Evolutionary conservation across 2,797 vertebrate genomes (phyloP).

Genomic region (Hemibagrus guttatus): DNA sequence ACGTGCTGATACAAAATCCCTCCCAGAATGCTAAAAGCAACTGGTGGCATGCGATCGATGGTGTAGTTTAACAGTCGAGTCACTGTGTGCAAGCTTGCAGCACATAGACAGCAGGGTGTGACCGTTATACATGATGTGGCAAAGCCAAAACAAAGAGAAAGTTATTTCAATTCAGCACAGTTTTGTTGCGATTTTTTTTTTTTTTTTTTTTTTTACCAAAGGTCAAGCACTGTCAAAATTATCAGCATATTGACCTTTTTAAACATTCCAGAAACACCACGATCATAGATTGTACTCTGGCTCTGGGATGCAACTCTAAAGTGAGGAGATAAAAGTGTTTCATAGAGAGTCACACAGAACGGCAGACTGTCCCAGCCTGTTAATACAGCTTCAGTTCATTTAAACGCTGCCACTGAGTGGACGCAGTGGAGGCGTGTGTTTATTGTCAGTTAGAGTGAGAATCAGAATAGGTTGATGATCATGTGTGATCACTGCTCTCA

Average conservation of each 20-base stretch:
- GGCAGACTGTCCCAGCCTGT: slow-evolving; percentile 64
- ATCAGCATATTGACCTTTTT: slow-evolving; percentile 88
- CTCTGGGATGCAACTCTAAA: slow-evolving; percentile 59
- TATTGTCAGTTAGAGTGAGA: slow-evolving; percentile 60
- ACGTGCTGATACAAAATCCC: slow-evolving; percentile 66
- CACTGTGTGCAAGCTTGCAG: slow-evolving; percentile 68
- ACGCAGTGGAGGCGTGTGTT: slow-evolving; percentile 62
- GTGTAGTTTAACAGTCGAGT: slow-evolving; percentile 78
- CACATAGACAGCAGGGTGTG: slow-evolving; percentile 76
- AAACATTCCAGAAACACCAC: slow-evolving; percentile 84
- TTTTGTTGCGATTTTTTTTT: slow-evolving; percentile 77
- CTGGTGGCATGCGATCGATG: slow-evolving; percentile 79
- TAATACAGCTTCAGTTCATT: slow-evolving; percentile 65
- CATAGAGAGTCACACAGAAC: slow-evolving; percentile 65
- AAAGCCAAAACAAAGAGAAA: slow-evolving; percentile 81
- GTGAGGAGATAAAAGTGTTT: slow-evolving; percentile 78
- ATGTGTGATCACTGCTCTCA: slow-evolving; percentile 25
- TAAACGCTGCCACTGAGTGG: slow-evolving; percentile 66
- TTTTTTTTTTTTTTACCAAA: slow-evolving; percentile 73
- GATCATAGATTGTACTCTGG: slow-evolving; percentile 79
- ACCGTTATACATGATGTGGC: slow-evolving; percentile 82
- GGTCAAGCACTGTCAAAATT: slow-evolving; percentile 84
- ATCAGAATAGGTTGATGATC: background rate
- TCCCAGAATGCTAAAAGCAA: slow-evolving; percentile 78
- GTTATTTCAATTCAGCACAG: slow-evolving; percentile 84